phyloP scores from a whole-genome alignment of 2,888 invertebrate species.

The Acanthoscelides obtectus region DNA sequence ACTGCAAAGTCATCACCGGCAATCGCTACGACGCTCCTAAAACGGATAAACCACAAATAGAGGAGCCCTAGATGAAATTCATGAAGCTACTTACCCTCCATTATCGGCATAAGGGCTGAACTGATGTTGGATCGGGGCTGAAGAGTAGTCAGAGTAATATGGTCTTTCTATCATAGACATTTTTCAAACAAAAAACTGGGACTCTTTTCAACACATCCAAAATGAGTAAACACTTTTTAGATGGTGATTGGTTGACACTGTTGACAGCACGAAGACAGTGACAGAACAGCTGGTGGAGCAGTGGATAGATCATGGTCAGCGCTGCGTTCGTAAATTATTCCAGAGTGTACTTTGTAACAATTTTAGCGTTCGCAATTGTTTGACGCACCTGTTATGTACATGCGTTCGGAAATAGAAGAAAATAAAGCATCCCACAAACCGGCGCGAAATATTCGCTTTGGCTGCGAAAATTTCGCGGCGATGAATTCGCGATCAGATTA shows the following conservation, averaged over 20 bases:
- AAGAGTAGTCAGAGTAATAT: slow-evolving; percentile 39
- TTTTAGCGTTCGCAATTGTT: too few relatives aligned
- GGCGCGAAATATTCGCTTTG: too few relatives aligned
- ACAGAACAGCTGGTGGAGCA: too few relatives aligned
- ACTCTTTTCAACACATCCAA: neutral
- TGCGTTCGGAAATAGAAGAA: too few relatives aligned
- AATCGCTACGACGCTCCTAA: slow-evolving; percentile 89
- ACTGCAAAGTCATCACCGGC: slow-evolving; percentile 94
- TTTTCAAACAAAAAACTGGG: neutral
- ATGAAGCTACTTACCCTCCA: slow-evolving; percentile 59
- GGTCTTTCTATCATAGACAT: slow-evolving; percentile 18
- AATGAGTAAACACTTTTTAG: slow-evolving; percentile 6
- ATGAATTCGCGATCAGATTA: too few relatives aligned
- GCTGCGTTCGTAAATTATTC: too few relatives aligned
- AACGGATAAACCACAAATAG: slow-evolving; percentile 30
- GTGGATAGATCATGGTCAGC: too few relatives aligned
- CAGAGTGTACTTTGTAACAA: too few relatives aligned
- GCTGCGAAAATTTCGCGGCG: too few relatives aligned
- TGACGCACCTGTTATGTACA: too few relatives aligned
- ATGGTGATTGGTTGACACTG: neutral
- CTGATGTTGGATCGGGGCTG: slow-evolving; percentile 45
- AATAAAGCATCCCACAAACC: too few relatives aligned
- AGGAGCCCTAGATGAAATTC: slow-evolving; percentile 23
- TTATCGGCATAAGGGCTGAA: slow-evolving; percentile 72
- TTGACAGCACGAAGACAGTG: neutral